Base-by-base conservation (phyloP, 2,797 vertebrate genomes). In the Orestias chungarensis region DNA sequence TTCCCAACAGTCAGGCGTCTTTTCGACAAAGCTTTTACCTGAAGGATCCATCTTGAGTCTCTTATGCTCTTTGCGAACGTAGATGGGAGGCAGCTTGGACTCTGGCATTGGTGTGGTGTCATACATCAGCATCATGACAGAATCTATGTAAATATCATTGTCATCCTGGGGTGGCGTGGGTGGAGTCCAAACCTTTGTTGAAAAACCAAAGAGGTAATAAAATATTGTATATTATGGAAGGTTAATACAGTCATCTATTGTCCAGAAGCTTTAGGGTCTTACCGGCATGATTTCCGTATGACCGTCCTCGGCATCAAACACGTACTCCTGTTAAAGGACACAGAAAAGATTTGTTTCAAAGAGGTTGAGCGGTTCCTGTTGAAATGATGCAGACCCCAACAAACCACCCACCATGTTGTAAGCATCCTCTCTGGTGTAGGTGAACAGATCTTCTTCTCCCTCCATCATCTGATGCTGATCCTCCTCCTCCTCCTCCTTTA, bases 241-340 rank as follows among this genome's bases (percentile, higher is more conserved):
- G n/a, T n/a, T n/a, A n/a, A n/a, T n/a, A 35, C 55, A 18, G 35
- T 25, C 33, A 62, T 29, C 40, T n/a, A 40, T 64, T 29, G 18
- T 20, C 2, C 18, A 4, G 17, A 7, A 46, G 12, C 55, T 61
- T 50, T 67, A 46, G 17, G 25, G 29, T 86, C 95, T 94, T 93
- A 98, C 97, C n/a, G 96, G 96, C 97, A 98, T 98, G 68, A 97
- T 96, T 93, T 98, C 96, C 0, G 96, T 96, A 72, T 97, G 96
- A 12, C 96, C 96, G 43, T 97, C 96, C 76, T 96, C 95, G 49
- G 93, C 93, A 82, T 97, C 96, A 57, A 95, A 98, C n/a, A 98
- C 93, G 71, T 97, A 98, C 76, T 98, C 97, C 97, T 98, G 84
- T 86, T 67, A 75, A 40, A 82, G 66, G 14, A 62, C 42, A 89